A percentile compares a stretch with the other conserved stretches of the same genome.
Conservation (phyloP, 2,797 vertebrate genomes). For the Oryzias dopingdopingensis region DNA sequence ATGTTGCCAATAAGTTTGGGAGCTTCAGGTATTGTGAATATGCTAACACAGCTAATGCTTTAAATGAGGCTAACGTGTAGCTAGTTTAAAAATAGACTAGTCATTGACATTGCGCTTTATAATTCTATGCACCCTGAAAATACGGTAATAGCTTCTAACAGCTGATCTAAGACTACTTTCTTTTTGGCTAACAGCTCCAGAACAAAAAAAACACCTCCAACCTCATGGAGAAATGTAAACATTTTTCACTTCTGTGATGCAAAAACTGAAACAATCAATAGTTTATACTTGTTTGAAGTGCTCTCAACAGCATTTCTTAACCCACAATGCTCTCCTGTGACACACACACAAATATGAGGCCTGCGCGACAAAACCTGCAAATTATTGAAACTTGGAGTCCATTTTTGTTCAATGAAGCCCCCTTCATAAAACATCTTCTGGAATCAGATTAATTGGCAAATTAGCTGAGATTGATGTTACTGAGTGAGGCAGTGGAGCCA, state of each 20-base stretch:
- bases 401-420: slow-evolving; percentile 31
- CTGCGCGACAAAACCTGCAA: slow-evolving; percentile 7
- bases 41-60: too few species aligned
- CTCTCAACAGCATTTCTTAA: neutral
- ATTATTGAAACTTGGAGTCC: slow-evolving; percentile 23
- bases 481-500: slow-evolving; percentile 33
- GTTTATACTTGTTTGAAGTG: slow-evolving; percentile 19
- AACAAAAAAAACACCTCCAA: slow-evolving; percentile 21
- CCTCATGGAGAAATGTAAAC: slow-evolving; percentile 11
- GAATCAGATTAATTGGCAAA: slow-evolving; percentile 67
- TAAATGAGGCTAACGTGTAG: too few species aligned
- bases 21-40: too few species aligned
- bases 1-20: too few species aligned
- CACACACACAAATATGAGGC: neutral
- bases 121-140: too few species aligned
- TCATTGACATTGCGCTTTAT: too few species aligned
- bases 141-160: too few species aligned
- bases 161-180: neutral
- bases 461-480: slow-evolving; percentile 53
- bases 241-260: slow-evolving; percentile 21
- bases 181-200: slow-evolving; percentile 22
- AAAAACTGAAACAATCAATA: slow-evolving; percentile 24
- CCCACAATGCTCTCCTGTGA: neutral
- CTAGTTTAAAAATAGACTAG: too few species aligned
- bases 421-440: slow-evolving; percentile 50